These are phyloP conservation scores for Chaitophorus viminalis DNA, from an alignment of 2,888 invertebrate genomes.

Conservation along the genomic window DNA sequence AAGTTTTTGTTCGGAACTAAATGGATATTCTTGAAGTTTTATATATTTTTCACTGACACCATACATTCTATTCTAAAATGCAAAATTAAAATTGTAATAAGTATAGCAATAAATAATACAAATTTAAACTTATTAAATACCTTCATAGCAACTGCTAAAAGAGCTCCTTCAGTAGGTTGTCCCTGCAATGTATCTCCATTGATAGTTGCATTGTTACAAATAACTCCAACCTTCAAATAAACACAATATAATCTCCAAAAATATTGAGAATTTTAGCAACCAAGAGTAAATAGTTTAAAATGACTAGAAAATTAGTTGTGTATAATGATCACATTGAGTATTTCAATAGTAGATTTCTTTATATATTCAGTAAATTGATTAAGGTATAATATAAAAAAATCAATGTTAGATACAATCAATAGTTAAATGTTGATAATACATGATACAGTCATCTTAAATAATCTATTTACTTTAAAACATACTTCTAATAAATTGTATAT, in stretches of 20 bases:
- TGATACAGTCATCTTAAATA: too few relatives aligned
- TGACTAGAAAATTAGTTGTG: too few relatives aligned
- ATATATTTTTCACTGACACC: slow-evolving; percentile 83
- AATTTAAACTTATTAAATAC: slow-evolving; percentile 65
- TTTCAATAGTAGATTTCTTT: too few relatives aligned
- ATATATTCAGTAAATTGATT: too few relatives aligned
- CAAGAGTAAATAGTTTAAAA: too few relatives aligned
- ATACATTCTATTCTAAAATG: slow-evolving; percentile 79
- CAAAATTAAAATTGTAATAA: slow-evolving; percentile 31
- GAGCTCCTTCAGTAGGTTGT: slow-evolving; percentile 97
- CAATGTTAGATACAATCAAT: too few relatives aligned
- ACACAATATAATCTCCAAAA: background rate
- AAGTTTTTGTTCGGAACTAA: slow-evolving; percentile 97
- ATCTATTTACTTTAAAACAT: slow-evolving; percentile 23
- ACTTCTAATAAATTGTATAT: slow-evolving; percentile 74
- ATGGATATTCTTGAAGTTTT: slow-evolving; percentile 93
- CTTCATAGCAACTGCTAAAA: slow-evolving; percentile 92
- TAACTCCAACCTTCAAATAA: slow-evolving; percentile 76
- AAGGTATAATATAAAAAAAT: too few relatives aligned
- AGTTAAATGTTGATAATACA: too few relatives aligned
- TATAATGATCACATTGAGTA: too few relatives aligned
- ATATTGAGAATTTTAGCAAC: background rate
- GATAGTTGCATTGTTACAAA: slow-evolving; percentile 96
- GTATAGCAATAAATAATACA: background rate
- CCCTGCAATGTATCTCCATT: slow-evolving; percentile 87